Percentiles rank a stretch among this genome's conserved stretches.
phyloP scores from a whole-genome alignment of 2,797 vertebrate species.

The Peromyscus attwateri region DNA sequence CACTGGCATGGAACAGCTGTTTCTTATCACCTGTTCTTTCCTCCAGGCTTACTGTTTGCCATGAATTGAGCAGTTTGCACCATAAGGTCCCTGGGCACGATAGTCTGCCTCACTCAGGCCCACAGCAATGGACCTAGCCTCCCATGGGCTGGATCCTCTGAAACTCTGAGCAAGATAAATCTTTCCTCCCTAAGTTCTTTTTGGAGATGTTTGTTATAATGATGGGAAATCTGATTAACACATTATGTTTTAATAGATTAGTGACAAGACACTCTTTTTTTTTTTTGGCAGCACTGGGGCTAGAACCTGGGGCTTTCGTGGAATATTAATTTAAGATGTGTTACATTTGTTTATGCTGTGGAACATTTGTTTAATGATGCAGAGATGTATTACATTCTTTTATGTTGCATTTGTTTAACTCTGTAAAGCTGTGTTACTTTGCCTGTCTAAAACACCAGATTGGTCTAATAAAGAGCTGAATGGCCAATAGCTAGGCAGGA shows the following conservation, averaged over 20 bases:
- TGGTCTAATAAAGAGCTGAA: no score
- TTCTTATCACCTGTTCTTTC: not conserved
- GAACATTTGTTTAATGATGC: no score
- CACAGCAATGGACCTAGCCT: not conserved
- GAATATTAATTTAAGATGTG: no score
- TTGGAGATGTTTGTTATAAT: not conserved
- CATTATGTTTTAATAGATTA: not conserved
- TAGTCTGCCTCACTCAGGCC: not conserved
- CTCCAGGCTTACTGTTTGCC: not conserved
- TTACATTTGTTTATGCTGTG: no score
- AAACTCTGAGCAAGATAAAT: not conserved
- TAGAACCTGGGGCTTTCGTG: not conserved
- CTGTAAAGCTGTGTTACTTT: no score
- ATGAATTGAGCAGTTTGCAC: not conserved
- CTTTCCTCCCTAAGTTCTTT: not conserved
- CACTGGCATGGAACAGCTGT: not conserved
- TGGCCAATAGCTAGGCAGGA: no score
- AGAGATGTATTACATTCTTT: no score
- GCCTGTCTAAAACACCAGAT: no score
- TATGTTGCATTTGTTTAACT: no score
- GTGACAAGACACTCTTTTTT: not conserved
- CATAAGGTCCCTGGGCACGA: no score
- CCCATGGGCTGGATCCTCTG: not conserved
- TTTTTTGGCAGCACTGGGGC: not conserved
- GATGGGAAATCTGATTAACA: not conserved